Evolutionary conservation across 2,113 vertebrate species (phyloP).

Genomic region (Oryzias woworae): DNA sequence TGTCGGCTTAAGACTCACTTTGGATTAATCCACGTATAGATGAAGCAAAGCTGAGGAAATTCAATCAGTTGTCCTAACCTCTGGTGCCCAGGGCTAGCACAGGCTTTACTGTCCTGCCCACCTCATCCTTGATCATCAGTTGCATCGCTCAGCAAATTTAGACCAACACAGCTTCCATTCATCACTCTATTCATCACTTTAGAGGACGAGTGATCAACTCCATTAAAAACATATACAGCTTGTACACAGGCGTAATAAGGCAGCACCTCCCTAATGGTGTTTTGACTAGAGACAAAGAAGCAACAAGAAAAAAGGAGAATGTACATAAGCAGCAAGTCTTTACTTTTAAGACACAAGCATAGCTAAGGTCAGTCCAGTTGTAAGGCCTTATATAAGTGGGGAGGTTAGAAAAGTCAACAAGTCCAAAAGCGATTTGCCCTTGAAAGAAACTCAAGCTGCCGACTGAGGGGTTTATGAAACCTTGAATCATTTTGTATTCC

Average conservation of each 20-base stretch:
- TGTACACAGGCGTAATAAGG: constrained; percentile 21
- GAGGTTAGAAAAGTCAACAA: constrained; percentile 48
- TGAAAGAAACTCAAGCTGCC: constrained; percentile 21
- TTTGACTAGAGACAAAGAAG: constrained; percentile 13
- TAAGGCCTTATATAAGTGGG: constrained; percentile 41
- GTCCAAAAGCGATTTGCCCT: constrained; percentile 56
- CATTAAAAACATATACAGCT: constrained; percentile 25
- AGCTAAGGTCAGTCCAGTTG: constrained; percentile 43
- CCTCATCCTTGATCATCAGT: constrained; percentile 38
- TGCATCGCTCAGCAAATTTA: constrained; percentile 20
- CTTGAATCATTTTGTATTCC: no score
- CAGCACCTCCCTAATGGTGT: constrained; percentile 9
- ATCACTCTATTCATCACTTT: constrained; percentile 5
- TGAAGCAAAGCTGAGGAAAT: constrained; percentile 57
- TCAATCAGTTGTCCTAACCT: constrained; percentile 67
- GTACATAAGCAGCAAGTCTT: constrained; percentile 18
- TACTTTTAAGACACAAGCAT: constrained; percentile 43
- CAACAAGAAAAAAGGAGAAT: constrained; percentile 12
- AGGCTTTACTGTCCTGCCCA: constrained; percentile 26
- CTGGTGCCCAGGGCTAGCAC: constrained; percentile 34
- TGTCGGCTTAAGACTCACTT: constrained; percentile 45
- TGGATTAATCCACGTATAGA: constrained; percentile 67
- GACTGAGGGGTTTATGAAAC: constrained; percentile 13
- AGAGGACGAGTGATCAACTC: constrained; percentile 10
- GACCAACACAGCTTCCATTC: constrained; percentile 21